phyloP scores from a whole-genome alignment of 2,797 vertebrate genomes.

The Pantherophis alleghaniensis region DNA sequence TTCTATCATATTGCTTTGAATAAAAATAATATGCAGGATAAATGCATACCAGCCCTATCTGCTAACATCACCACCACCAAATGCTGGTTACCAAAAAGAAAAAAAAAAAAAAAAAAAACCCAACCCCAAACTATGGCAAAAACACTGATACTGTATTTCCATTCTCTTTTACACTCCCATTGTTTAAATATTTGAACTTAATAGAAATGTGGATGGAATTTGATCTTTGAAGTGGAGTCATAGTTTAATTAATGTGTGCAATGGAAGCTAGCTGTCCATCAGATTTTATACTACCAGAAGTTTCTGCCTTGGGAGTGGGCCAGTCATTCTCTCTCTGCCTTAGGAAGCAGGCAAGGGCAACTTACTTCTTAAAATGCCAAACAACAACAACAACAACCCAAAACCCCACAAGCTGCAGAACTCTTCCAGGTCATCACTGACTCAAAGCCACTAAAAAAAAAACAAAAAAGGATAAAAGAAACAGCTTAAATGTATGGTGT shows the following conservation, averaged over 20 bases:
- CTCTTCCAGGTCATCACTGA: background rate
- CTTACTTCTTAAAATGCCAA: background rate
- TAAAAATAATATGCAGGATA: background rate
- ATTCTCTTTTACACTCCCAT: background rate
- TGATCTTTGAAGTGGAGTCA: background rate
- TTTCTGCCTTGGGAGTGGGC: background rate
- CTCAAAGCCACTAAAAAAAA: background rate
- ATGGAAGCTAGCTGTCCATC: background rate
- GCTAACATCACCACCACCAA: background rate
- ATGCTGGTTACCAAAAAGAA: background rate
- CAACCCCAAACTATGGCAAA: background rate
- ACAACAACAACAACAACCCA: background rate
- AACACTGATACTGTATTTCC: background rate
- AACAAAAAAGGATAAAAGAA: background rate
- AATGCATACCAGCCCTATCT: background rate
- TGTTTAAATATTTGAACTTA: background rate
- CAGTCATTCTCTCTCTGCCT: background rate
- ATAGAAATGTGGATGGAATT: background rate
- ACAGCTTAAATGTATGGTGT: background rate
- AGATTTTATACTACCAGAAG: background rate
- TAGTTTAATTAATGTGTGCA: background rate
- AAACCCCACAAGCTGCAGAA: background rate
- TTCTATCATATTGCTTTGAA: background rate
- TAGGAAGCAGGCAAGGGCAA: background rate
- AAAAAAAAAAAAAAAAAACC: background rate